Base-by-base conservation (phyloP, 2,113 vertebrate genomes). In the Camelus bactrianus region DNA sequence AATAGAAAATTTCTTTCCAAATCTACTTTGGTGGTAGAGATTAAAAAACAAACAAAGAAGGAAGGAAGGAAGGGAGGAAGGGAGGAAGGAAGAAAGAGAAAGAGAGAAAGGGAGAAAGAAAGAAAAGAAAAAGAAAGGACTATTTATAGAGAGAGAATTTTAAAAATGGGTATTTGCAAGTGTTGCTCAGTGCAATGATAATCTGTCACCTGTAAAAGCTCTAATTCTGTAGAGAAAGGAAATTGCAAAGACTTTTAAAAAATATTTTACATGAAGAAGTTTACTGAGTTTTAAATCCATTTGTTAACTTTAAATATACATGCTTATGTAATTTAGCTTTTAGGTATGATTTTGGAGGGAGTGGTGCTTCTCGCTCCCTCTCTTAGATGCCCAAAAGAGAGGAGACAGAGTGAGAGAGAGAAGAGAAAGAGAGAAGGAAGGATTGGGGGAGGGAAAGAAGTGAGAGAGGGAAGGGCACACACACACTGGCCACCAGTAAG, bases 251-350 rank as follows among this genome's bases (percentile, higher is more conserved):
- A 72, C n/a, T n/a, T 91, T 69, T 22, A 1, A 0, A 46, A 82
- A 82, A 62, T 28, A 19, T 91, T 86, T 96, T 48, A 67, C 30
- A 67, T 58, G 38, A 84, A 65, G 70, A 89, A 58, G 26, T 65
- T 89, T 7, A 42, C 13, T 69, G 24, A 73, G 9, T 19, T 75
- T 89, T 77, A 28, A 83, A 81, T 85, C 30, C 7, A 85, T 38
- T 56, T 86, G 5, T 72, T 89, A 84, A 83, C 58, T 88, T 77
- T 70, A 38, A 54, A 70, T 62, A 46, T 35, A 60, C 16, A n/a
- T 54, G 32, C 6, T n/a, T 56, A 50, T 70, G 32, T 72, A 19
- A 17, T 79, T 77, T 88, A 77, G 26, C 4, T 77, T 81, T 54
- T 69, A 88, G 54, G n/a, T 72, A 9, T 62, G 19, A 64, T 6